Conservation (phyloP, 2,888 invertebrate genomes). For the Cepaea hortensis region DNA sequence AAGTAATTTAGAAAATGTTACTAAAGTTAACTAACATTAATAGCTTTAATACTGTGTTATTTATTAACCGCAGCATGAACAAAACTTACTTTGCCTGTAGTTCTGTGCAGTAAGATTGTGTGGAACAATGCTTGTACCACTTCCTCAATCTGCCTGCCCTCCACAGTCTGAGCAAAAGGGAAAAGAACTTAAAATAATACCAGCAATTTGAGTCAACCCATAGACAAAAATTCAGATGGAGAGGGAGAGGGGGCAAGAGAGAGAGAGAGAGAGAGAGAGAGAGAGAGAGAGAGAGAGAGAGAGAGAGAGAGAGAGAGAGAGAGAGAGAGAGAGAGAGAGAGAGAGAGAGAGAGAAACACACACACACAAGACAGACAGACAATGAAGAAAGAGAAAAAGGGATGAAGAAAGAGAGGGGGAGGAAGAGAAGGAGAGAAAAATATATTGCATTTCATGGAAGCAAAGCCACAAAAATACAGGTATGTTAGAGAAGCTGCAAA, state of each 20-base stretch:
- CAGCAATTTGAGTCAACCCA: background rate
- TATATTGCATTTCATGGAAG: too few species aligned
- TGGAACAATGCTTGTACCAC: constrained; percentile 76
- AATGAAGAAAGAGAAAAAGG: background rate
- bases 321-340: too few species aligned
- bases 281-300: background rate
- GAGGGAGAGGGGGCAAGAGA: background rate
- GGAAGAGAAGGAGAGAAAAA: too few species aligned
- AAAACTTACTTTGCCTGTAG: constrained; percentile 76
- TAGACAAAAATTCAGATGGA: too few species aligned
- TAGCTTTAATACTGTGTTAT: too few species aligned
- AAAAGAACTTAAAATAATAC: background rate
- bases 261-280: background rate
- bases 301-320: too few species aligned
- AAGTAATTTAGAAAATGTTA: too few species aligned
- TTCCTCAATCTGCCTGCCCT: constrained; percentile 74
- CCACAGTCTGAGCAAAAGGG: constrained; percentile 73
- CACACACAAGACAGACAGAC: background rate
- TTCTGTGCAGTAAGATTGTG: constrained; percentile 77
- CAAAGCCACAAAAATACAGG: too few species aligned
- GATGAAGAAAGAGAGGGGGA: too few species aligned
- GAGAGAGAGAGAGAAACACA: background rate
- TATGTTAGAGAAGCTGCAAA: too few species aligned
- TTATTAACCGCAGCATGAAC: background rate
- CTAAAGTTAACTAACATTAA: too few species aligned